Percentiles rank a stretch among this genome's conserved stretches.
phyloP scores from a whole-genome alignment of 2,888 invertebrate genomes.

The Heterodera filipjevi region DNA sequence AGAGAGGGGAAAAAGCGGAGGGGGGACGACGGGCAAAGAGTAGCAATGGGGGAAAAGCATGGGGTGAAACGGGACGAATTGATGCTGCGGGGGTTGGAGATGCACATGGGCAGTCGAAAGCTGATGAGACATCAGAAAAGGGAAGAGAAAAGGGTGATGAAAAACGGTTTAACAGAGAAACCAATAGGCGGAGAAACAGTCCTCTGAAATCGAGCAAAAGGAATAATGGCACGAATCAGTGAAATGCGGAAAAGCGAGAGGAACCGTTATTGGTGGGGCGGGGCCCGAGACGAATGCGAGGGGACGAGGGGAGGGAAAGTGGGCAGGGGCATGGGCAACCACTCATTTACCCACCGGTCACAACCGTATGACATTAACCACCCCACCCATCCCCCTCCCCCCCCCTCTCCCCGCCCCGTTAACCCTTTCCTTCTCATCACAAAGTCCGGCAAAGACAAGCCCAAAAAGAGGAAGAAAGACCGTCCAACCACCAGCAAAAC shows the following conservation, averaged over 20 bases:
- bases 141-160: not conserved
- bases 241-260: slow-evolving; percentile 6
- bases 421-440: not conserved
- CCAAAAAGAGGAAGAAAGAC: not conserved
- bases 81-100: not conserved
- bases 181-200: not conserved
- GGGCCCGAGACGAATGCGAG: not conserved
- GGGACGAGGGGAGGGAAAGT: not conserved
- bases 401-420: not conserved
- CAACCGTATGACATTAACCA: slow-evolving; percentile 11
- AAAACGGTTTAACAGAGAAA: not conserved
- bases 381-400: not conserved
- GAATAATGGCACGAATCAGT: not conserved
- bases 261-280: slow-evolving; percentile 8
- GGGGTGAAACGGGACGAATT: not conserved
- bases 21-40: not conserved
- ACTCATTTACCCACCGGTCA: not conserved
- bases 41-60: not conserved
- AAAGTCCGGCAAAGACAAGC: not conserved
- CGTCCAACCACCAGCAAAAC: not conserved
- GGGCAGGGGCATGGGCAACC: not conserved
- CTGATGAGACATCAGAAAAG: not conserved
- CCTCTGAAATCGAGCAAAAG: not conserved
- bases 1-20: not conserved
- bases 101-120: not conserved